Evolutionary conservation across 2,797 vertebrate genomes (phyloP).

Genomic region (Cheirogaleus major): DNA sequence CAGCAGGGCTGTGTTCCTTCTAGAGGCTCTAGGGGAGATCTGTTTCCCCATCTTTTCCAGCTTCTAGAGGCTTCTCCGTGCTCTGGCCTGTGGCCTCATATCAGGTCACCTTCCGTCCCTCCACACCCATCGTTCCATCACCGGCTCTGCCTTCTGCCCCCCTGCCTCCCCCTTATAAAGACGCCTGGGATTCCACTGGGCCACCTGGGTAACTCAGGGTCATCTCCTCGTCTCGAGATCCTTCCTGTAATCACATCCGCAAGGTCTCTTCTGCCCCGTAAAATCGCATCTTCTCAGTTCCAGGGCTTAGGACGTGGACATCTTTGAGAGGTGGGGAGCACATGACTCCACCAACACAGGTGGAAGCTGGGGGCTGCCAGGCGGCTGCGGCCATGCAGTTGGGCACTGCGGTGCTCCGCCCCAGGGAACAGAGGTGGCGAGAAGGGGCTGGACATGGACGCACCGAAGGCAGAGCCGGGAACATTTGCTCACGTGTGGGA

Average conservation of each 20-base stretch:
- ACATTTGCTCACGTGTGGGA: fast-evolving
- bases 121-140: not conserved
- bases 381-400: not conserved
- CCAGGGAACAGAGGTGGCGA: not conserved
- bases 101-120: no score
- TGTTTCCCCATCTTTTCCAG: not conserved
- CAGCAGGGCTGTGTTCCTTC: not conserved
- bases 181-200: not conserved
- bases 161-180: not conserved
- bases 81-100: not conserved
- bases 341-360: not conserved
- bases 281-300: not conserved
- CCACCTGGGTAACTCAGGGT: no score
- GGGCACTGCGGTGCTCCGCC: fast-evolving
- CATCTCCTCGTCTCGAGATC: no score
- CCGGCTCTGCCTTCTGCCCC: not conserved
- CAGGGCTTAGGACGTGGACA: fast-evolving
- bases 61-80: not conserved
- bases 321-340: not conserved
- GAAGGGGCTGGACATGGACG: no score
- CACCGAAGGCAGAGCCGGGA: not conserved
- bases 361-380: not conserved
- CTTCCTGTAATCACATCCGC: not conserved
- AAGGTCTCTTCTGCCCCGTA: not conserved
- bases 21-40: not conserved